These are phyloP conservation scores for Lates calcarifer DNA, from an alignment of 2,113 vertebrate species.

Conservation along the genomic window DNA sequence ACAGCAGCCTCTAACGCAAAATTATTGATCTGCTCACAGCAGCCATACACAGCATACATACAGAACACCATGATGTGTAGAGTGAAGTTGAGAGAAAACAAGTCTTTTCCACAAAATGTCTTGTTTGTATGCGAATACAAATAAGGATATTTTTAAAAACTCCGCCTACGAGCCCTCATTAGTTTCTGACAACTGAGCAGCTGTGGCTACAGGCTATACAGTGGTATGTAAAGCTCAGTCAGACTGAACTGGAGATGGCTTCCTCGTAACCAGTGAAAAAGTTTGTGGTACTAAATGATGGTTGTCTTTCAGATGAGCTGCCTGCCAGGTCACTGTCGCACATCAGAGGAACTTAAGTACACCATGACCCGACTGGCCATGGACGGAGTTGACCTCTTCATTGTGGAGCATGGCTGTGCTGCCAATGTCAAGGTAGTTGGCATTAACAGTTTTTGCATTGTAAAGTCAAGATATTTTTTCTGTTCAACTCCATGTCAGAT, in stretches of 20 bases:
- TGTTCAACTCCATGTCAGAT: background rate
- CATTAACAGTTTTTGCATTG: background rate
- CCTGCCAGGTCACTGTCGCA: constrained; percentile 92
- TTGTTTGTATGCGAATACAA: constrained; percentile 44
- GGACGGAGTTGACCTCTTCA: constrained; percentile 93
- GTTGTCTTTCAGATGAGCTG: constrained; percentile 85
- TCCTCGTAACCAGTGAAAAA: background rate
- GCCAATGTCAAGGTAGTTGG: constrained; percentile 91
- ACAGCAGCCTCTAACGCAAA: background rate
- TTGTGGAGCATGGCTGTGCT: constrained; percentile 97
- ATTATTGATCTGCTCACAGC: constrained; percentile 30
- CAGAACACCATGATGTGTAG: background rate
- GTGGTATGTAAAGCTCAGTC: background rate
- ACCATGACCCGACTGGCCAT: constrained; percentile 96
- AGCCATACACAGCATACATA: background rate
- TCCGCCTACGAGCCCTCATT: constrained; percentile 43
- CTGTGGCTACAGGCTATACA: constrained; percentile 33
- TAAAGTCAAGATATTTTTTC: background rate
- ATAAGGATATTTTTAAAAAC: constrained; percentile 62
- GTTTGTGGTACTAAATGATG: constrained; percentile 16
- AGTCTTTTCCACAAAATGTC: constrained; percentile 5
- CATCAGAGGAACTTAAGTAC: constrained; percentile 96
- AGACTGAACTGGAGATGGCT: constrained; percentile 6
- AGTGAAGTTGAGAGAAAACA: constrained; percentile 11
- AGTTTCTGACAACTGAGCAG: constrained; percentile 44